A percentile compares a stretch with the other conserved stretches of the same genome.
Conservation (phyloP, 2,797 vertebrate species). For the Rhinichthys osculus region DNA sequence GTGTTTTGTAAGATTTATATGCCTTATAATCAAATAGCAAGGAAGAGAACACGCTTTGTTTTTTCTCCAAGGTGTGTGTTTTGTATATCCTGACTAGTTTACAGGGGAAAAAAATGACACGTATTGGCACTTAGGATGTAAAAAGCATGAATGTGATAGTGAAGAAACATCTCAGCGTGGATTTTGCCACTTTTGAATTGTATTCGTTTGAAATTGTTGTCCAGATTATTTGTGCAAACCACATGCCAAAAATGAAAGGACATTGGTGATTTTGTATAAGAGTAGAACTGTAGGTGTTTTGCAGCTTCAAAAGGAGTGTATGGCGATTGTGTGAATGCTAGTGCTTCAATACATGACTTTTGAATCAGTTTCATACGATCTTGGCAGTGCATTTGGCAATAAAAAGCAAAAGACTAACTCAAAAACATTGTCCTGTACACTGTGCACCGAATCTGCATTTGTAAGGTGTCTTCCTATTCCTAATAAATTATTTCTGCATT, state of each 20-base stretch:
- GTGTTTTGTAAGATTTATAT: constrained; percentile 39
- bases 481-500: constrained; percentile 50
- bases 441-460: neutral
- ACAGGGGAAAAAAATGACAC: neutral
- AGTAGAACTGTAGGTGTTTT: neutral
- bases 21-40: constrained; percentile 29
- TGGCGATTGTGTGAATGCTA: neutral
- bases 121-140: neutral
- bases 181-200: neutral
- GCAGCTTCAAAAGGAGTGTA: neutral
- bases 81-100: constrained; percentile 38
- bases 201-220: neutral
- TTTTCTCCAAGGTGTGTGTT: constrained; percentile 33
- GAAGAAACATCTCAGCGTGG: neutral
- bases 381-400: neutral
- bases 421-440: neutral
- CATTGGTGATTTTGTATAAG: neutral
- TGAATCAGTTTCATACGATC: neutral
- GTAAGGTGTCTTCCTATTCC: neutral
- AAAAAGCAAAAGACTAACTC: constrained; percentile 26
- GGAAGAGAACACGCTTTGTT: constrained; percentile 27
- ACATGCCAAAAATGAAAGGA: constrained; percentile 25
- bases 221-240: constrained; percentile 36
- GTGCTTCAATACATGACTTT: constrained; percentile 2
- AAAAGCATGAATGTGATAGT: constrained; percentile 21